These are phyloP conservation scores for Tolypeutes matacus DNA, from an alignment of 2,797 vertebrate genomes.

Conservation along the genomic window DNA sequence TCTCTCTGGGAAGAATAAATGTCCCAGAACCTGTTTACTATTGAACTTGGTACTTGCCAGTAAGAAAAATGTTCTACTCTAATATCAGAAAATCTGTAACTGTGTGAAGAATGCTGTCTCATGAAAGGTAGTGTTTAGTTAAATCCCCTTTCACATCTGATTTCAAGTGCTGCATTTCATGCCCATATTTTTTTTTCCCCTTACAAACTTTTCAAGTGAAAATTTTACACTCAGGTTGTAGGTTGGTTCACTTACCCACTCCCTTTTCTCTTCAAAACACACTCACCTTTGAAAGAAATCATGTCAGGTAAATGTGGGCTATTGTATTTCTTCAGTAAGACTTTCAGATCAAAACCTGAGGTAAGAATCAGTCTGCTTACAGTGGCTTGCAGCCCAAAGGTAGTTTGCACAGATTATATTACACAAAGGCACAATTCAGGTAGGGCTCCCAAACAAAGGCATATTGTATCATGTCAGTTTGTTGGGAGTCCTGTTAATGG, in stretches of 20 bases:
- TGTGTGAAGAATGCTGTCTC: background rate
- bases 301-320: constrained; percentile 63
- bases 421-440: constrained; percentile 88
- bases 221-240: background rate
- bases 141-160: background rate
- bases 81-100: background rate
- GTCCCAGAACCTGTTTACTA: constrained; percentile 18
- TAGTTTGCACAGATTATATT: constrained; percentile 84
- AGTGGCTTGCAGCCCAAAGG: constrained; percentile 86
- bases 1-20: constrained; percentile 4
- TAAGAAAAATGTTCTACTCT: background rate
- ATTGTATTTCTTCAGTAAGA: constrained; percentile 81
- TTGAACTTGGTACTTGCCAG: background rate
- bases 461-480: constrained; percentile 77
- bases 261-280: background rate
- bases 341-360: constrained; percentile 83
- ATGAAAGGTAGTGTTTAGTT: background rate
- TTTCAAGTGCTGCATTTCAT: background rate
- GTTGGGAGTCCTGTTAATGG: constrained; percentile 81
- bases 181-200: background rate
- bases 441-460: constrained; percentile 77
- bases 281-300: constrained; percentile 55
- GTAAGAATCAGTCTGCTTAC: constrained; percentile 82
- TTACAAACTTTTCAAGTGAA: background rate
- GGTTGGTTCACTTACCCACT: background rate